Conservation (phyloP, 1,140 invertebrate species). For the Drosophila melanica region DNA sequence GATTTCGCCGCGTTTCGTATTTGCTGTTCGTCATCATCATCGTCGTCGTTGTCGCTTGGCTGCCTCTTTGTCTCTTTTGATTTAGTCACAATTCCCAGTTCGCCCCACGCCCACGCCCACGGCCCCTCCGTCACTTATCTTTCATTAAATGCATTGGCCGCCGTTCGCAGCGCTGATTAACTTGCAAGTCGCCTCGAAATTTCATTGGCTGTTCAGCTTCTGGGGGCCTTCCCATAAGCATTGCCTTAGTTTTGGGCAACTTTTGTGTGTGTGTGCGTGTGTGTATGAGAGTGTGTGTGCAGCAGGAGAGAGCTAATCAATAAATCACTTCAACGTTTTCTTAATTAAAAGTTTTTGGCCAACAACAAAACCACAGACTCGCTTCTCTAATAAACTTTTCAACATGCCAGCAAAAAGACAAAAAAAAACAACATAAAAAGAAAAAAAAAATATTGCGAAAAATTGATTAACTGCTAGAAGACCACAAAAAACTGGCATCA, state of each 20-base stretch:
- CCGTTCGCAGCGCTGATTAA: slow-evolving; percentile 52
- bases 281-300: neutral
- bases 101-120: neutral
- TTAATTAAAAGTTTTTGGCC: slow-evolving; percentile 83
- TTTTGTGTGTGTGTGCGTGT: neutral
- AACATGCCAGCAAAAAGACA: slow-evolving; percentile 25
- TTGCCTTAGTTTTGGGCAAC: slow-evolving; percentile 21
- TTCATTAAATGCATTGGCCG: slow-evolving; percentile 54
- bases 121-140: slow-evolving; percentile 46
- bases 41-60: slow-evolving; percentile 43
- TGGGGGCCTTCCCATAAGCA: neutral
- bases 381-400: slow-evolving; percentile 52
- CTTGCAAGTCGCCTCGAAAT: slow-evolving; percentile 47
- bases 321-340: slow-evolving; percentile 84
- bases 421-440: neutral
- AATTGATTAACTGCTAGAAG: slow-evolving; percentile 76
- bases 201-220: slow-evolving; percentile 47
- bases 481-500: slow-evolving; percentile 59
- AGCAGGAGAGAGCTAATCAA: slow-evolving; percentile 65
- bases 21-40: slow-evolving; percentile 39
- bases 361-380: slow-evolving; percentile 63
- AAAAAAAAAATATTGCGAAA: slow-evolving; percentile 56
- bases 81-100: slow-evolving; percentile 30
- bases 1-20: slow-evolving; percentile 76
- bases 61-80: slow-evolving; percentile 11